Conservation (phyloP, 2,888 invertebrate species). For the Hirudinaria manillensis region DNA sequence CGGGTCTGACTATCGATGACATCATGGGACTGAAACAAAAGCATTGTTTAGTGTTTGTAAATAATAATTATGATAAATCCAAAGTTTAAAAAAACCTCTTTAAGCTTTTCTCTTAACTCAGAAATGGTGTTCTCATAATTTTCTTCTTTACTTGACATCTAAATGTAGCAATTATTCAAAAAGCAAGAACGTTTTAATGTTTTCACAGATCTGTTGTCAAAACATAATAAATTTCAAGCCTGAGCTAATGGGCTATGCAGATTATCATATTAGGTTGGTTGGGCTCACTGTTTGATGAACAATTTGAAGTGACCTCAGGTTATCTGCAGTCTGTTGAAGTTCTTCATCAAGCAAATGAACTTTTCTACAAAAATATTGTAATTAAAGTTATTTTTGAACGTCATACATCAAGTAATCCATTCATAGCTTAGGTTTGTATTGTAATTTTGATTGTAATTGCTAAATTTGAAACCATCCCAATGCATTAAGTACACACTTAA, state of each 20-base stretch:
- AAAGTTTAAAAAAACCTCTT: constrained; percentile 12
- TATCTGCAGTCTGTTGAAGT: constrained; percentile 12
- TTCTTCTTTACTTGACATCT: constrained; percentile 27
- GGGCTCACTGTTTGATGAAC: constrained; percentile 18
- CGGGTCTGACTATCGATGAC: constrained; percentile 11
- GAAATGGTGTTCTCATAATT: constrained; percentile 15
- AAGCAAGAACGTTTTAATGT: too few relatives aligned
- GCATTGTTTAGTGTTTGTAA: not conserved
- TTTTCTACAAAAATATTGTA: constrained; percentile 4
- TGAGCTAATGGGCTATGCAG: not conserved
- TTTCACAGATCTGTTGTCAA: too few relatives aligned
- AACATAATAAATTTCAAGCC: too few relatives aligned
- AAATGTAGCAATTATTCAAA: not conserved
- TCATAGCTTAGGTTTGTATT: too few relatives aligned
- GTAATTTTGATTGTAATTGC: too few relatives aligned
- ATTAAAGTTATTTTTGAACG: not conserved
- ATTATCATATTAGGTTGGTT: not conserved
- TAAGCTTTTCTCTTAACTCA: constrained; percentile 10
- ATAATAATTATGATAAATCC: not conserved
- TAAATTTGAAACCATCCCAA: too few relatives aligned
- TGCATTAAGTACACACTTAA: too few relatives aligned
- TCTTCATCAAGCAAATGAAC: constrained; percentile 16
- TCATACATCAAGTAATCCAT: too few relatives aligned
- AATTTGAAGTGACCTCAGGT: constrained; percentile 26
- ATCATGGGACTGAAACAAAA: constrained; percentile 21